A percentile compares a stretch with the other conserved stretches of the same genome.
These are phyloP conservation scores for Pangasius macronema DNA, from an alignment of 2,797 vertebrate genomes.

Conservation along the genomic window DNA sequence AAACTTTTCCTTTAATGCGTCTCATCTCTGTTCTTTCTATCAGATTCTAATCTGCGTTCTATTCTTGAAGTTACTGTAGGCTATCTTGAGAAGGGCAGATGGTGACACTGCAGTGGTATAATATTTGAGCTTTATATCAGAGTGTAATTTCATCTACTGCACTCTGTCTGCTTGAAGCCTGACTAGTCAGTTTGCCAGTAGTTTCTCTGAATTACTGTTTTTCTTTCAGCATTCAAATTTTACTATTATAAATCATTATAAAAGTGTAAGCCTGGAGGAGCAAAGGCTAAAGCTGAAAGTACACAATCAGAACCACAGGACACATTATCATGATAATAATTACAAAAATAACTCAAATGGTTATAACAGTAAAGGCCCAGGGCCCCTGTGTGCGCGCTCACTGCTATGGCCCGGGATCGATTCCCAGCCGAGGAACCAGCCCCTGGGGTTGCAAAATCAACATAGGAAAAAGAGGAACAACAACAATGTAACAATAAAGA, in stretches of 20 bases:
- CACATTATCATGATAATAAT: neutral
- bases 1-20: neutral
- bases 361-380: neutral
- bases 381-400: too few relatives aligned
- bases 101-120: too few relatives aligned
- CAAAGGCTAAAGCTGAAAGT: neutral
- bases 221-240: neutral
- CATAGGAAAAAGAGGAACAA: too few relatives aligned
- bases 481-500: neutral
- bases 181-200: too few relatives aligned
- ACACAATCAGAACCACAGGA: neutral
- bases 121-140: too few relatives aligned
- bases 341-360: neutral
- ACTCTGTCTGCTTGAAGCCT: too few relatives aligned
- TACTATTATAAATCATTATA: neutral
- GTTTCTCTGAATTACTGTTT: neutral
- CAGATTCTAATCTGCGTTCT: neutral
- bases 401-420: too few relatives aligned
- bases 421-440: too few relatives aligned
- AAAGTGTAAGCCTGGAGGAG: neutral
- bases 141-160: too few relatives aligned
- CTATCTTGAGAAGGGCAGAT: neutral
- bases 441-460: too few relatives aligned
- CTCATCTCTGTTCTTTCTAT: neutral
- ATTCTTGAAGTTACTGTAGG: neutral